Conservation (phyloP, 2,797 vertebrate genomes). For the Fistularia commersonii region DNA sequence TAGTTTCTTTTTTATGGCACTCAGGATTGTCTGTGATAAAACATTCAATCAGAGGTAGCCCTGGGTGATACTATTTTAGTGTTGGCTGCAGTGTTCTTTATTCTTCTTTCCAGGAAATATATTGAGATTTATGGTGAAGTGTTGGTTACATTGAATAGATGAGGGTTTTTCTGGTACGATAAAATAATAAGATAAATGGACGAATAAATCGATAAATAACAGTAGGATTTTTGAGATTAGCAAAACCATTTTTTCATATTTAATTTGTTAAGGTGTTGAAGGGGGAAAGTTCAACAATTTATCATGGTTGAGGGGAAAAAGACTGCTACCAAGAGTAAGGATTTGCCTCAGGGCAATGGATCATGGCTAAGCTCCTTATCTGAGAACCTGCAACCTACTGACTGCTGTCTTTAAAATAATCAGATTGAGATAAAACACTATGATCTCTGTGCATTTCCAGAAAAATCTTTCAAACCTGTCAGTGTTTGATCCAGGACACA, state of each 20-base stretch:
- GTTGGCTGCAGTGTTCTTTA: constrained; percentile 59
- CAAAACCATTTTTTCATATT: constrained; percentile 38
- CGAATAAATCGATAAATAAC: constrained; percentile 50
- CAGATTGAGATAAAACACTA: constrained; percentile 54
- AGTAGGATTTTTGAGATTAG: constrained; percentile 49
- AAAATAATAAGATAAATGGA: constrained; percentile 56
- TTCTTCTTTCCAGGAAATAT: constrained; percentile 71
- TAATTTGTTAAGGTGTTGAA: constrained; percentile 13
- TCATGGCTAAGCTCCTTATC: constrained; percentile 50
- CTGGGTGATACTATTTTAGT: constrained; percentile 74
- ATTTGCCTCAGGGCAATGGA: constrained; percentile 56
- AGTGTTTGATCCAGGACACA: constrained; percentile 37
- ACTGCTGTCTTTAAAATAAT: constrained; percentile 56
- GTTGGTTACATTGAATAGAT: constrained; percentile 47
- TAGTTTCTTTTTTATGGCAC: constrained; percentile 70
- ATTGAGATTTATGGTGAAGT: constrained; percentile 68
- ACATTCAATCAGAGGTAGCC: constrained; percentile 71
- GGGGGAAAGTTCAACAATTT: constrained; percentile 16
- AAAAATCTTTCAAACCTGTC: constrained; percentile 37
- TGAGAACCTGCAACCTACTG: constrained; percentile 36
- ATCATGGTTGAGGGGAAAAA: constrained; percentile 26
- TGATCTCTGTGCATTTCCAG: constrained; percentile 41
- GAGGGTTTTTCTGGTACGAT: constrained; percentile 53
- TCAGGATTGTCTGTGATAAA: constrained; percentile 76
- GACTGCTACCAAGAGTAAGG: constrained; percentile 37